Evolutionary conservation across 2,797 vertebrate species (phyloP), one percentile per base, ranked within the genome.

Genomic region (Odontamblyopus lacepedii): DNA sequence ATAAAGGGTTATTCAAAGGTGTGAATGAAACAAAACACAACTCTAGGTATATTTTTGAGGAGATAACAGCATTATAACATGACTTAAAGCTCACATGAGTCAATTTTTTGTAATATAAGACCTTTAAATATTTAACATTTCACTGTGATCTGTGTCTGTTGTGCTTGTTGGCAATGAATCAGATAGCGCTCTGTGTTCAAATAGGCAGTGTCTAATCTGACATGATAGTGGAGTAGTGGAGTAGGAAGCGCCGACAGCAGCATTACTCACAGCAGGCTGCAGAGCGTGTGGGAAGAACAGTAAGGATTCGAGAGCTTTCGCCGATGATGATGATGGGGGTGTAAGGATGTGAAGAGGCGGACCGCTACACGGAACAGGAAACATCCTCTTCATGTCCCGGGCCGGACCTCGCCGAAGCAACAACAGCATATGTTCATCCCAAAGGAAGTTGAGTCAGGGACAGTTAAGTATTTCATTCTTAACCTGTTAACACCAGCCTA

Each of bases 121-220:
- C 7, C 35, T 8, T 38, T 38, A 88, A 89, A 90, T 92, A 90
- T 92, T 91, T 78, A 90, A 85, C 83, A 78, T 80, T 76, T 87
- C 70, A 76, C 61, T 78, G 70, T 79, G 70, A 83, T 77, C 56
- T 12, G 55, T 27, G 27, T 79, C 71, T 50, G 51, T 85, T 78
- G 83, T 73, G 63, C 53, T 70, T 69, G 68, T 68, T 73, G 55
- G 56, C 64, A 53, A 23, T 66, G 60, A 81, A 83, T 71, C 73
- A 61, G n/a, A 78, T 53, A 57, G 66, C 44, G 71, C 41, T 23
- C 23, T 51, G 44, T 71, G 35, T 55, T 75, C 4, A 19, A 51
- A 67, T 18, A 41, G 56, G 38, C 66, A 72, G 48, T 76, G 59
- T 79, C 67, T 83, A 71, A 51, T 74, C 76, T 78, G 73, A 79